phyloP scores from a whole-genome alignment of 2,113 vertebrate genomes.

The Phyllostomus hastatus region DNA sequence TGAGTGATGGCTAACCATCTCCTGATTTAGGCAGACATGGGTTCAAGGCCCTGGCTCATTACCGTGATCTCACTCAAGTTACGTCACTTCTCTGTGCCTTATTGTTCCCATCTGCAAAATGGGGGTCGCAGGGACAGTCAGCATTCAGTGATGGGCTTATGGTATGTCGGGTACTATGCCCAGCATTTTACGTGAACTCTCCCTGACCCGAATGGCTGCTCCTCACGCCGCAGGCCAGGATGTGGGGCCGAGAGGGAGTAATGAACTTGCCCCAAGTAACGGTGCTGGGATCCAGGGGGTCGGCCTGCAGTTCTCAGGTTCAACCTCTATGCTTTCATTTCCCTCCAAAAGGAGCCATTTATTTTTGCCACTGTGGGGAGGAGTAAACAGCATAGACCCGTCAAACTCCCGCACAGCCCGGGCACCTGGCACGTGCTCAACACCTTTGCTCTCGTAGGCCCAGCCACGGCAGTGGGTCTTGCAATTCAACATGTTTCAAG shows the following conservation, averaged over 20 bases:
- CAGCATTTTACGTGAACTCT: rapidly evolving
- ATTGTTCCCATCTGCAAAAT: background rate
- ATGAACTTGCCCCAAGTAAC: rapidly evolving
- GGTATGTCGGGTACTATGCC: rapidly evolving
- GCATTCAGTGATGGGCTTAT: rapidly evolving
- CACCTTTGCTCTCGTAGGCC: rapidly evolving
- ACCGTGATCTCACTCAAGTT: background rate
- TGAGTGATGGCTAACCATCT: background rate
- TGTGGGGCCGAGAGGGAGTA: background rate
- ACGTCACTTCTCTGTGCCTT: background rate
- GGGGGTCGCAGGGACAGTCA: rapidly evolving
- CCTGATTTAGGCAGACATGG: background rate
- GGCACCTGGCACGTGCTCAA: rapidly evolving
- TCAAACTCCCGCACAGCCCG: background rate
- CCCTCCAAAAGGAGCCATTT: background rate
- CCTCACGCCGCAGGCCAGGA: background rate
- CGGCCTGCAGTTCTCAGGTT: rapidly evolving
- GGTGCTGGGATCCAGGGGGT: background rate
- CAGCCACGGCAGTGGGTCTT: background rate
- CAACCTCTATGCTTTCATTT: background rate
- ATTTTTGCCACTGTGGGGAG: rapidly evolving
- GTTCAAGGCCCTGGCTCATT: background rate
- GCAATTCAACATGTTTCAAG: background rate
- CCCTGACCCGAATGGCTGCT: background rate
- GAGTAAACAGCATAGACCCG: rapidly evolving